phyloP scores from a whole-genome alignment of 2,888 invertebrate genomes.

The Scaptomyza flava region DNA sequence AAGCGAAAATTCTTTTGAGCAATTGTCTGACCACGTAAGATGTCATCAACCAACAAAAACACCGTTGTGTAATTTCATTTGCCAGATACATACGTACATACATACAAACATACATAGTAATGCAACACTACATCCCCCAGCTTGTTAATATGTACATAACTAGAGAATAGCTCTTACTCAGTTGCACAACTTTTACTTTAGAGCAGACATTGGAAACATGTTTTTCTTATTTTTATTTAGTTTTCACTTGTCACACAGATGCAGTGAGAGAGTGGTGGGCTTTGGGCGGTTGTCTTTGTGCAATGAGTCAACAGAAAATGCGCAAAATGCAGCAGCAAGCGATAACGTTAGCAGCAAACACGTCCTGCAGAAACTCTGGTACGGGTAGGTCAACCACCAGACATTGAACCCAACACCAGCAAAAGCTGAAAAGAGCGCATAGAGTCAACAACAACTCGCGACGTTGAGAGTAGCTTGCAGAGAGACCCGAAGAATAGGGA shows the following conservation, averaged over 20 bases:
- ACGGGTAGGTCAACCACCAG: conserved; percentile 83
- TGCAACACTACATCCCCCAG: too few relatives aligned
- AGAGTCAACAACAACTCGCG: conserved; percentile 44
- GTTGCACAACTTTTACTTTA: conserved; percentile 72
- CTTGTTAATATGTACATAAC: too few relatives aligned
- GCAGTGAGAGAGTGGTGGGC: conserved; percentile 4
- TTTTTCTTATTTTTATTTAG: conserved; percentile 37
- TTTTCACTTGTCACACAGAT: conserved; percentile 71
- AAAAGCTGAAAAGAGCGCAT: conserved; percentile 23
- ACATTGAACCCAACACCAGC: conserved; percentile 76
- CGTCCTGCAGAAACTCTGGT: conserved; percentile 64
- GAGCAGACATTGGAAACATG: conserved; percentile 34
- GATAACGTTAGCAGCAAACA: conserved; percentile 25
- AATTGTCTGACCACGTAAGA: conserved; percentile 23
- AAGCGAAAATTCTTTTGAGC: conserved; percentile 25
- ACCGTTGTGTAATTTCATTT: conserved; percentile 27
- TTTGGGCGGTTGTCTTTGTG: conserved; percentile 21
- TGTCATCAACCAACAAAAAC: conserved; percentile 1
- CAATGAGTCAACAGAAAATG: conserved; percentile 66
- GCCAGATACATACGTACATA: neutral
- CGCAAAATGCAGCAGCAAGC: conserved; percentile 34
- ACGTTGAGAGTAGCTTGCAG: conserved; percentile 11
- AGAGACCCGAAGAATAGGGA: conserved; percentile 14
- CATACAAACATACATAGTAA: too few relatives aligned
- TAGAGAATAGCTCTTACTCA: conserved; percentile 14